These are phyloP conservation scores for Pseudachorutes palmiensis DNA, from an alignment of 1,140 invertebrate species.

Conservation along the genomic window DNA sequence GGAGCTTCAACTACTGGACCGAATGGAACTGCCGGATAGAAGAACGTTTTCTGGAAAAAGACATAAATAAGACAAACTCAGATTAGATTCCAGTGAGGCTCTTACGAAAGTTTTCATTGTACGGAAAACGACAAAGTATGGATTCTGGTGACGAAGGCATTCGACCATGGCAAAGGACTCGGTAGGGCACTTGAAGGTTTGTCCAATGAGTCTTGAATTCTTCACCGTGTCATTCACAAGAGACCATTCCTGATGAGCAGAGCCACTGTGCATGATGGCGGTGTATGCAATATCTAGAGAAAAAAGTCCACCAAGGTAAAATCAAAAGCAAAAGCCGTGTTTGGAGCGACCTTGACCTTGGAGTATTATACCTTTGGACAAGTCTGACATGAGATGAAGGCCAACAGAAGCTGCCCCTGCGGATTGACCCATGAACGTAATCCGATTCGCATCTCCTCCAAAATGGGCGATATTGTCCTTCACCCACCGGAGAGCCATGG, in stretches of 20 bases:
- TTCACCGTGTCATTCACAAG: slow-evolving; percentile 27
- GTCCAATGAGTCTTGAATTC: slow-evolving; percentile 21
- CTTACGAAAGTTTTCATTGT: slow-evolving; percentile 15
- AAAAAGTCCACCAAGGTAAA: not conserved
- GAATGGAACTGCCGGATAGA: slow-evolving; percentile 32
- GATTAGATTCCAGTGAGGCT: not conserved
- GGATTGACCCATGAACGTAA: slow-evolving; percentile 19
- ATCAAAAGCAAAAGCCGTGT: not conserved
- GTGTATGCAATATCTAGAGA: slow-evolving; percentile 21
- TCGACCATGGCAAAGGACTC: slow-evolving; percentile 24
- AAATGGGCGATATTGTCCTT: slow-evolving; percentile 6
- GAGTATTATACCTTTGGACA: slow-evolving; percentile 19
- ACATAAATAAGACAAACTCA: not conserved
- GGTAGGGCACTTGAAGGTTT: slow-evolving; percentile 22
- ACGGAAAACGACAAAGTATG: slow-evolving; percentile 21
- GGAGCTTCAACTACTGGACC: slow-evolving; percentile 26
- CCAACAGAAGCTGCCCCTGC: slow-evolving; percentile 30
- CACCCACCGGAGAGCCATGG: slow-evolving; percentile 45
- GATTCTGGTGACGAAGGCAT: slow-evolving; percentile 26
- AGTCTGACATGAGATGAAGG: slow-evolving; percentile 28
- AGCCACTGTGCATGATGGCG: slow-evolving; percentile 28
- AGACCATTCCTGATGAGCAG: slow-evolving; percentile 30
- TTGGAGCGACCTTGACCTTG: no score
- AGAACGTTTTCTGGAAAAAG: slow-evolving; percentile 25
- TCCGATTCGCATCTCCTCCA: slow-evolving; percentile 2